Evolutionary conservation across 2,113 vertebrate species (phyloP).

Genomic region (Cryptotis parvus): DNA sequence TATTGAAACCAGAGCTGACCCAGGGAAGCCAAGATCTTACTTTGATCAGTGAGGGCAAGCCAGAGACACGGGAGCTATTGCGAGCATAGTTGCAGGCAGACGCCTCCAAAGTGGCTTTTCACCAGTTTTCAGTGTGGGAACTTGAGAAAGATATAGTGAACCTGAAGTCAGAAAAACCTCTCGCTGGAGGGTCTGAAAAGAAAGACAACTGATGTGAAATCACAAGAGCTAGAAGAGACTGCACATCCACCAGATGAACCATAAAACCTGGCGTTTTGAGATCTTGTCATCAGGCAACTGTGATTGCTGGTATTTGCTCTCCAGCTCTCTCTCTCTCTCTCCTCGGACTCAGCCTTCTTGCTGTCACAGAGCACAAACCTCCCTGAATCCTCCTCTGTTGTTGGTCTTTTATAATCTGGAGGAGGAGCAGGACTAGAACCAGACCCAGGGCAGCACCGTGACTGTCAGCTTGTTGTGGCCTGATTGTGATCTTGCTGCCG

Average conservation of each 20-base stretch:
- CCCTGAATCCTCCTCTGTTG: neutral
- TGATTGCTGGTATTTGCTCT: neutral
- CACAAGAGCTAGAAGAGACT: neutral
- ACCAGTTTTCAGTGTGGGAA: neutral
- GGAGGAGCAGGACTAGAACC: too few relatives aligned
- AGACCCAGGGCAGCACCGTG: too few relatives aligned
- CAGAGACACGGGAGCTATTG: neutral
- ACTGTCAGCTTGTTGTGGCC: neutral
- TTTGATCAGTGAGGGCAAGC: neutral
- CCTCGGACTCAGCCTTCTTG: neutral
- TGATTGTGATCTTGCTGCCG: neutral
- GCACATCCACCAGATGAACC: neutral
- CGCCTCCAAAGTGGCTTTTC: neutral
- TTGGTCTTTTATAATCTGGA: too few relatives aligned
- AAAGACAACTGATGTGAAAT: neutral
- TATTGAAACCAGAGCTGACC: slow-evolving; percentile 29
- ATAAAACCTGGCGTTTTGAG: neutral
- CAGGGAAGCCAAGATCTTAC: slow-evolving; percentile 11
- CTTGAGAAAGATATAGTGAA: neutral
- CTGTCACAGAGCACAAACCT: neutral
- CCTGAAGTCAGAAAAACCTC: neutral
- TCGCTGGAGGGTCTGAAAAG: neutral
- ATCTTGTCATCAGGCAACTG: too few relatives aligned
- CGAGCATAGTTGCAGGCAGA: neutral
- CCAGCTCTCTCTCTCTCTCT: neutral